Evolutionary conservation across 2,113 vertebrate genomes (phyloP), one percentile per base, ranked within the genome.

Genomic region (Pseudonaja textilis): DNA sequence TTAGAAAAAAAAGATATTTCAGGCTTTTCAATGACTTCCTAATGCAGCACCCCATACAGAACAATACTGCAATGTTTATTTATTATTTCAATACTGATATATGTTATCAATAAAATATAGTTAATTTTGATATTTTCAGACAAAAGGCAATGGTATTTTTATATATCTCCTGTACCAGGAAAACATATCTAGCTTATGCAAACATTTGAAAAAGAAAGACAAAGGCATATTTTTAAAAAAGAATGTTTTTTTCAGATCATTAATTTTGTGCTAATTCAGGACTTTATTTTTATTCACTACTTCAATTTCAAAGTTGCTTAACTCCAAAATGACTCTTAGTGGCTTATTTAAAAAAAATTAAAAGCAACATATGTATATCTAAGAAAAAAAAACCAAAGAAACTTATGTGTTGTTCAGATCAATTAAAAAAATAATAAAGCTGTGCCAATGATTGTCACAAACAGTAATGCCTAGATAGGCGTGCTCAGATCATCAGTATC

Each of bases 161-260:
- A 20, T 42, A 8, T 69, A 69, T 34, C 64, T 81, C 74, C 16
- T 81, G 16, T 81, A 81, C 7, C 34, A 95, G 88, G 89, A 92
- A 93, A 14, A 59, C 3, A 20, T 61, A 56, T 87, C 54, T 74
- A 91, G 89, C 87, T 55, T 52, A 87, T 20, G 74, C 50, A 92
- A 92, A 93, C 85, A 92, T 96, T 85, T 64, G 25, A 93, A 92
- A 93, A 96, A 94, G 94, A 93, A 89, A 26, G 52, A 16, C 29
- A 89, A 47, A 61, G 7, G 42, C 89, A 64, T 29, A 90, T 9
- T 61, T 12, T 25, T 2, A 42, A 89, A 3, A 16, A 69, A 88
- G 85, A 95, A 93, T 91, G 85, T 92, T 91, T 88, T 59, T 61
- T 26, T 20, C 57, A 61, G 25, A 91, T 88, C n/a, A 87, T 39